Base-by-base conservation (phyloP, 2,797 vertebrate genomes). In the Xenopus petersii region DNA sequence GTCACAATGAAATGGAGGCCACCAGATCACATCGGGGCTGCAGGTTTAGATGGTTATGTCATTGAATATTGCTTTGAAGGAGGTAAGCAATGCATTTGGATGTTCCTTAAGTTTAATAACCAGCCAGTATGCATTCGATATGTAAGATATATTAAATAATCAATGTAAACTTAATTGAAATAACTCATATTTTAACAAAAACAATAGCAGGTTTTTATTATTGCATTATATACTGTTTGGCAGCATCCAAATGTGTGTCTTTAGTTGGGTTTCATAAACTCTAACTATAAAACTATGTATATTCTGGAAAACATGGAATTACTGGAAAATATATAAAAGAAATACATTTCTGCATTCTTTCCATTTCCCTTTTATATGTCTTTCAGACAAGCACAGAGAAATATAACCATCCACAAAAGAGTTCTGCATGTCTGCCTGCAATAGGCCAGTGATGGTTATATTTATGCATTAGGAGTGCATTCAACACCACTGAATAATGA, bases 1-100 rank as follows among this genome's bases (percentile, higher is more conserved):
- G 95, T 99, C 75, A 98, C 98, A 0, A 91, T 99, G 86, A 99
- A 96, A 82, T 99, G 98, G 98, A 92, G 98, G 61, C 98, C 96
- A 4, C 98, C 98, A 11, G 98, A 99, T 82, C 95, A 95, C 78
- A 98, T 99, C 0, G 98, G 98, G 42, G 98, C 98, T 0, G 98
- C 97, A 12, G 98, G 98, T 70, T 86, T 99, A 84, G 96, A 99
- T 0, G 98, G 98, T 82, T 99, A 99, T 82, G 83, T 94, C 78
- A 84, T 99, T 86, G 97, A 99, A 83, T 99, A 98, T 86, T 96
- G 96, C 89, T 75, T 96, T 58, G 98, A 99, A 96, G 98, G 95
- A 95, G 92, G 98, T 99, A 89, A 95, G 97, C 89, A 64, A 24
- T 26, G 58, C 12, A 33, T 15, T 24, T 36, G 10, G 2, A 26